phyloP scores from a whole-genome alignment of 2,113 vertebrate species.

The Oreocharis arfaki region DNA sequence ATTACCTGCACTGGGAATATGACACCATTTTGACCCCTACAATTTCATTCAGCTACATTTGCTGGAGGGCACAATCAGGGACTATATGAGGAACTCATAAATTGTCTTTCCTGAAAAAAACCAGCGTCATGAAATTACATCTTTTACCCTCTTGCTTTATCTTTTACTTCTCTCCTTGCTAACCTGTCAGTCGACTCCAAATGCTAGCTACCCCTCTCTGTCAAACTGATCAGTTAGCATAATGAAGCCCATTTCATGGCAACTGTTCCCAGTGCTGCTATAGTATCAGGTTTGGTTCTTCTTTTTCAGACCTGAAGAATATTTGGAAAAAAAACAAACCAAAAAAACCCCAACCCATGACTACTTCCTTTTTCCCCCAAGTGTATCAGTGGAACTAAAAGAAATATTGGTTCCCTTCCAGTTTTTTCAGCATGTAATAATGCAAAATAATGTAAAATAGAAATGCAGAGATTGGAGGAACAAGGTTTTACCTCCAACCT shows the following conservation, averaged over 20 bases:
- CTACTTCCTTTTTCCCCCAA: neutral
- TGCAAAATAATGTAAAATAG: neutral
- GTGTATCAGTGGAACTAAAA: neutral
- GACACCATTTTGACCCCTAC: neutral
- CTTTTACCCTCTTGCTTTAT: neutral
- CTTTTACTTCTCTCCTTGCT: neutral
- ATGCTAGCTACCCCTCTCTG: neutral
- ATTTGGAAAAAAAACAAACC: neutral
- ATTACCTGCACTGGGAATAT: neutral
- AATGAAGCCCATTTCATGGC: neutral
- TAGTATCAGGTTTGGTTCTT: neutral
- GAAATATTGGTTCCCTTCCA: rapidly evolving
- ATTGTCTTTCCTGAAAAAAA: neutral
- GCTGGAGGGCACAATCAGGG: neutral
- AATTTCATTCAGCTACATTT: neutral
- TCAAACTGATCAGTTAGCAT: neutral
- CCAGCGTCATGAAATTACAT: neutral
- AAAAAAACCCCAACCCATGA: too few species aligned
- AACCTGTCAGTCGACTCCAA: neutral
- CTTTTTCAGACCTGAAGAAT: neutral
- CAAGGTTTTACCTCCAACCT: neutral
- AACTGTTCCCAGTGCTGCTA: neutral
- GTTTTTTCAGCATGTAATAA: neutral
- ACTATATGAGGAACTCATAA: neutral
- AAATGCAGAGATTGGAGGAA: neutral